Base-by-base conservation (phyloP, 1,140 invertebrate genomes). In the Tetragonula clypearis region DNA sequence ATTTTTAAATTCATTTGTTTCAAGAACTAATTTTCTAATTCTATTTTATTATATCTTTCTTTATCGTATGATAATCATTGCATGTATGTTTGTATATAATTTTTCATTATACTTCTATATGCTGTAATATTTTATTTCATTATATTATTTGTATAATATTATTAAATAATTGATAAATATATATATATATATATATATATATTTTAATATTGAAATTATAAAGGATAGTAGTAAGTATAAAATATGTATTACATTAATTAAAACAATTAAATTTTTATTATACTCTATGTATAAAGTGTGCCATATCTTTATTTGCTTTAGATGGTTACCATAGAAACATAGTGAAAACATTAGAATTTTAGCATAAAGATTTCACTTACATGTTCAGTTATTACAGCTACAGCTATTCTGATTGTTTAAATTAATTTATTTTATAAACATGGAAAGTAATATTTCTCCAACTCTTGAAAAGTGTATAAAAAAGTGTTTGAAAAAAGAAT, bases 391-490 rank as follows among this genome's bases (percentile, higher is more conserved):
- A 49, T 49, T 49, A 49, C 41, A 41, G 6, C 41, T 41, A 41
- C 6, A 68, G 21, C 30, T 79, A 68, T 8, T 74, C 68, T n/a
- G 56, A 78, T 69, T 23, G 55, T 17, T 79, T 82, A 8, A 26
- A 73, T 62, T 83, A 21, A 41, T 77, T 77, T 17, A 58, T 77
- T 30, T 69, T 69, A 26, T 17, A 19, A 86, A 19, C 26, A 93
- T 93, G 93, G 93, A 93, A 23, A 87, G 85, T 66, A 81, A 85
- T 86, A 60, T 92, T 12, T 90, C 93, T 12, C 88, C 92, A 14
- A 77, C 87, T 49, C 87, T 94, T 69, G 90, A 92, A 21, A 94
- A 93, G 77, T 95, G 91, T 91, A 79, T 94, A 60, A 92, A 92
- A 76, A 91, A 92, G 62, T 92, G 88, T 71, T 76, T 95, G 35